Conservation (phyloP, 2,797 vertebrate species). For the Liparis tanakae region DNA sequence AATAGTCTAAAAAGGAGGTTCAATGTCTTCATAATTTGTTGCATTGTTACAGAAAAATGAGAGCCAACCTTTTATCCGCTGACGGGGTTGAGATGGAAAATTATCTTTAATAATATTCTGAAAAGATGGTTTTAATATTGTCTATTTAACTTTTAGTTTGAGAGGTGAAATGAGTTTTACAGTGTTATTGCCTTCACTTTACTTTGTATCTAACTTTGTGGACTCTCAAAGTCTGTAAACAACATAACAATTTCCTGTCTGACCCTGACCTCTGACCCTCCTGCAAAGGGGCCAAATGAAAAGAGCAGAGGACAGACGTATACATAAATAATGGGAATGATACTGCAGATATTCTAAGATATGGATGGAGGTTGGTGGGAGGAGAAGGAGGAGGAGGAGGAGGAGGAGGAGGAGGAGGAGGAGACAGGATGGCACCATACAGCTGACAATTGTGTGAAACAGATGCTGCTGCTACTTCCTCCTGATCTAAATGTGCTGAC, state of each 20-base stretch:
- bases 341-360: constrained; percentile 40
- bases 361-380: constrained; percentile 8
- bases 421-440: constrained; percentile 44
- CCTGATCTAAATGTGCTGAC: constrained; percentile 31
- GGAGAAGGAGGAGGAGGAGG: background rate
- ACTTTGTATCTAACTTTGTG: constrained; percentile 2
- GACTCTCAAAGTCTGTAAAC: background rate
- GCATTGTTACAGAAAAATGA: background rate
- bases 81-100: background rate
- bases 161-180: background rate
- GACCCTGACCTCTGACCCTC: constrained; percentile 50
- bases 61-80: background rate
- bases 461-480: constrained; percentile 41
- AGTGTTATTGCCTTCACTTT: background rate
- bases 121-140: background rate
- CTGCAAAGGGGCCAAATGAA: constrained; percentile 31
- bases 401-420: no score
- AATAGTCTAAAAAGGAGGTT: background rate
- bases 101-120: background rate
- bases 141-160: background rate
- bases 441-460: constrained; percentile 45
- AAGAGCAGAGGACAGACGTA: constrained; percentile 36
- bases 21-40: background rate
- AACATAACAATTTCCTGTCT: constrained; percentile 27
- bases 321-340: constrained; percentile 51